These are phyloP conservation scores for Prunella strophiata DNA, from an alignment of 2,797 vertebrate genomes.

Conservation along the genomic window DNA sequence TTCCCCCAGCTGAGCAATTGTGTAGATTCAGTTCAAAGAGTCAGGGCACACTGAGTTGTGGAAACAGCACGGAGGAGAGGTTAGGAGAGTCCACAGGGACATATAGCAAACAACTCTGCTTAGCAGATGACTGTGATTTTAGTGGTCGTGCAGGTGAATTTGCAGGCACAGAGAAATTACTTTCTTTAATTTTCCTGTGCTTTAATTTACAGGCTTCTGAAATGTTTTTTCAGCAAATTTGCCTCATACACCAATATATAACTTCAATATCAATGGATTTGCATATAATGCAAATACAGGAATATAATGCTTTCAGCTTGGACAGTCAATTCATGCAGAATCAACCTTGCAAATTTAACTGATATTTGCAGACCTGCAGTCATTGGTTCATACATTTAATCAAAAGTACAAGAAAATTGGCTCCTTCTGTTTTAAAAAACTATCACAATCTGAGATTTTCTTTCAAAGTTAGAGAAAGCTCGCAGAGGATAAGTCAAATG, in stretches of 20 bases:
- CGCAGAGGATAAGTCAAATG: neutral
- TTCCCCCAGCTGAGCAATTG: neutral
- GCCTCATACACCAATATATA: neutral
- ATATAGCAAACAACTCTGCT: neutral
- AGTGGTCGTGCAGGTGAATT: neutral
- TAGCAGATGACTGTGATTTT: neutral
- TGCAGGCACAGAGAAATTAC: neutral
- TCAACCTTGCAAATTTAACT: constrained; percentile 24
- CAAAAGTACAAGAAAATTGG: neutral
- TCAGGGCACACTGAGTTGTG: neutral
- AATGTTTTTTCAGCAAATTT: constrained; percentile 34
- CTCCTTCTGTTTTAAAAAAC: constrained; percentile 6
- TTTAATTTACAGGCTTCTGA: constrained; percentile 11
- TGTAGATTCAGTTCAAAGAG: neutral
- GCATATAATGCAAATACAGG: neutral
- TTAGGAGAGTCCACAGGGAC: neutral
- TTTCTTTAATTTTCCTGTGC: constrained; percentile 7
- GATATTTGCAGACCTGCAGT: constrained; percentile 8
- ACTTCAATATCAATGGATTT: constrained; percentile 29
- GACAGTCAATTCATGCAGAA: constrained; percentile 27
- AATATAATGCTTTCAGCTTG: constrained; percentile 39
- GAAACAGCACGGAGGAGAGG: neutral
- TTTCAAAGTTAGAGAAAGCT: constrained; percentile 24
- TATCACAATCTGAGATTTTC: neutral
- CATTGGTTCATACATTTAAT: constrained; percentile 19